Percentiles rank a stretch among this genome's conserved stretches.
Evolutionary conservation across 1,140 invertebrate genomes (phyloP).

Genomic region (Stratiolaelaps scimitus): DNA sequence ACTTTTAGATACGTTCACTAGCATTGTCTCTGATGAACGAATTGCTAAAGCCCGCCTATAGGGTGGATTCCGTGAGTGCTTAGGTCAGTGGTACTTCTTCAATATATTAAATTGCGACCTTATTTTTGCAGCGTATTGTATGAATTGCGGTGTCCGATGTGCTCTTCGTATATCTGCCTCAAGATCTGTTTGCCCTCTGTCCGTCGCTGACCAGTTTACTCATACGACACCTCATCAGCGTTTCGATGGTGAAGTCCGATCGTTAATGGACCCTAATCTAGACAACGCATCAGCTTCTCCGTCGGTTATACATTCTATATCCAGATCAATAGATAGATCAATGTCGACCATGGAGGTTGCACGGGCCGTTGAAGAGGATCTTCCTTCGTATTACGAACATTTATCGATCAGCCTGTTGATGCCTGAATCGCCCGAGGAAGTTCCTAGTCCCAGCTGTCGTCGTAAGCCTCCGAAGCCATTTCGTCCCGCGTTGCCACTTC

Average conservation of each 20-base stretch:
- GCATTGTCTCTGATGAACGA: no score
- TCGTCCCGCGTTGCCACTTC: neutral
- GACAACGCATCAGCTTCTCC: no score
- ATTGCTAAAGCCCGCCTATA: no score
- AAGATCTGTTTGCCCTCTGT: neutral
- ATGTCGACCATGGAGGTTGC: neutral
- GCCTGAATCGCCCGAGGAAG: slow-evolving; percentile 13
- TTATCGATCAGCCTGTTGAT: slow-evolving; percentile 17
- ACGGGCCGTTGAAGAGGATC: slow-evolving; percentile 7
- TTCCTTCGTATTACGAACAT: slow-evolving; percentile 24
- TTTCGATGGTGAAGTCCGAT: neutral
- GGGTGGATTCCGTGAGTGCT: no score
- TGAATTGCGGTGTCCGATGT: neutral
- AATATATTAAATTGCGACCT: neutral
- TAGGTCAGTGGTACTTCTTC: no score
- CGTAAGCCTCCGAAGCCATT: neutral
- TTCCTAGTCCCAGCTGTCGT: neutral
- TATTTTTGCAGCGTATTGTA: slow-evolving; percentile 8
- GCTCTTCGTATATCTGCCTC: neutral
- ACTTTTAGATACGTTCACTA: no score
- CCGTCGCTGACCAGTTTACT: neutral
- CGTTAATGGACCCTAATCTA: no score
- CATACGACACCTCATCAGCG: neutral
- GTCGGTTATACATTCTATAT: no score
- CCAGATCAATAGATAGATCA: neutral